phyloP scores from a whole-genome alignment of 2,113 vertebrate genomes.

The Phaethon lepturus region DNA sequence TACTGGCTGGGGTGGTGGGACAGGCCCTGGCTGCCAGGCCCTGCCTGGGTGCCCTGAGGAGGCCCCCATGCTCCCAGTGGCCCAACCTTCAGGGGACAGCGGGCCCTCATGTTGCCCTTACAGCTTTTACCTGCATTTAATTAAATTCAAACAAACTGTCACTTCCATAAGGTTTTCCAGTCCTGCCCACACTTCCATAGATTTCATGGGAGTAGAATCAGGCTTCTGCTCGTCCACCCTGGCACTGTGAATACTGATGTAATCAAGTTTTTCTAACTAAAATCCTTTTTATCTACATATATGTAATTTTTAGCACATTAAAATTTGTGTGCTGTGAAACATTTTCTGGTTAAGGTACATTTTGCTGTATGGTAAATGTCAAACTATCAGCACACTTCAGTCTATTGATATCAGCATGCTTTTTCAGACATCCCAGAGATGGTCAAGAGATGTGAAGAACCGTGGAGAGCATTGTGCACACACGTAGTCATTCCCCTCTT shows the following conservation, averaged over 20 bases:
- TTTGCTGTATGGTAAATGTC: background rate
- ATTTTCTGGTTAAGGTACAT: background rate
- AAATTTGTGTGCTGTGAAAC: background rate
- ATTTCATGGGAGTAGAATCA: background rate
- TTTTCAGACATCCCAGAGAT: background rate
- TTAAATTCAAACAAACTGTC: background rate
- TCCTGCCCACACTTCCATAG: background rate
- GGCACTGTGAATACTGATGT: background rate
- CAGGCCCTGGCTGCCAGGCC: background rate
- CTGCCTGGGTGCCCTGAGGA: background rate
- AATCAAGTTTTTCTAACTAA: background rate
- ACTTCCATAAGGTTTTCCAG: background rate
- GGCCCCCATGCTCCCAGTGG: too few species aligned
- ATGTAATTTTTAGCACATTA: background rate
- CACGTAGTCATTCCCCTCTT: background rate
- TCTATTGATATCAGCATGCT: background rate
- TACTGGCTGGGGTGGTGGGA: background rate
- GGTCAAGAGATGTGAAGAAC: background rate
- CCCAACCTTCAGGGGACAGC: fast-evolving
- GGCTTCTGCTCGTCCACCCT: background rate
- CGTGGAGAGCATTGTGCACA: background rate
- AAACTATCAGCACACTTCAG: background rate
- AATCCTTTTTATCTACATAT: background rate
- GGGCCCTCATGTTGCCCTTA: background rate
- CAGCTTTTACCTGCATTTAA: background rate